Evolutionary conservation across 1,140 invertebrate species (phyloP), one percentile per base, ranked within the genome.

Genomic region (Leptonema lineaticorne): DNA sequence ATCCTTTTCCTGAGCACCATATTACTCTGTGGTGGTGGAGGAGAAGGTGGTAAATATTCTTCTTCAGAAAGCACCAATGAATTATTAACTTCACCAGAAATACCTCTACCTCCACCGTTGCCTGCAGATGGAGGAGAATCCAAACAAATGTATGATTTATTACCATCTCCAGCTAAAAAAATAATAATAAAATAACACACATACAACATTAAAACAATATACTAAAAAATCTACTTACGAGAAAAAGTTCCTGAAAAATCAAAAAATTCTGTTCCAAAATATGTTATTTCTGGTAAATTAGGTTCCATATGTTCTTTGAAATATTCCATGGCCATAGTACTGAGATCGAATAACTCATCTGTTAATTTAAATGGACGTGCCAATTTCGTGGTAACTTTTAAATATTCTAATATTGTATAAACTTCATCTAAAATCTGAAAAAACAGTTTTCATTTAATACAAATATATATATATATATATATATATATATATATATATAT

Each of bases 271-370:
- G 91, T 87, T 69, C 89, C 89, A 80, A 94, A 93, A 78, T 92
- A 94, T 20, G 90, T 89, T 69, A 95, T 92, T 78, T 93, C 91
- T 26, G 92, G 92, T 70, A 95, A 82, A 68, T 88, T 90, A 29
- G 92, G 90, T 78, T 94, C 92, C 75, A 95, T 93, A 70, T 89
- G 89, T 79, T 95, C 93, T 78, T 93, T 94, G 75, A 94, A 95
- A 79, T 94, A 94, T 78, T 95, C 92, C 92, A 94, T 94, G 24
- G 93, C 92, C 92, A 94, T 94, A 22, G 92, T 93, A 27, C 92
- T 93, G 57, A 95, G 82, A 83, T 94, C 93, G 83, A 94, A 94
- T n/a, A 95, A 81, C 78, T 95, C 92, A 80, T 94, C 93, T 6
- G 91, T 94, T 37, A 94, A 91, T 82, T 93, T 93, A 77, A 92